These are phyloP conservation scores for Vicugna pacos DNA, from an alignment of 2,113 vertebrate species.

Conservation along the genomic window DNA sequence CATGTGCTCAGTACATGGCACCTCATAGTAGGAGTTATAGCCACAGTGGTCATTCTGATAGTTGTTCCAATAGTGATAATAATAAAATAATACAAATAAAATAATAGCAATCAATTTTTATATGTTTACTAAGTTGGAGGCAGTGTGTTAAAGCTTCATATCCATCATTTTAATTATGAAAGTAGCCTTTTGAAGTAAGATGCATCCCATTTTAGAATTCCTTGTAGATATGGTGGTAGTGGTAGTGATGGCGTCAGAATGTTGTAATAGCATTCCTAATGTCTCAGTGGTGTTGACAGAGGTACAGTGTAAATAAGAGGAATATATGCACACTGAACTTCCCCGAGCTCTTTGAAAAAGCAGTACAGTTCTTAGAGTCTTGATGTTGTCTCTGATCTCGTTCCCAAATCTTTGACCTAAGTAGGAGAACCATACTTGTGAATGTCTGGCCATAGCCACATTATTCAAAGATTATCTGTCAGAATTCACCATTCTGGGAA, in stretches of 20 bases:
- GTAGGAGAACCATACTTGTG: neutral
- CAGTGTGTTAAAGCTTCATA: neutral
- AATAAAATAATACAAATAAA: constrained; percentile 11
- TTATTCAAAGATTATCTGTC: neutral
- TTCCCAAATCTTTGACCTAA: neutral
- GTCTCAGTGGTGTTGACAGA: neutral
- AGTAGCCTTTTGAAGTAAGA: neutral
- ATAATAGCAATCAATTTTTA: neutral
- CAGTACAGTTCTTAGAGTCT: neutral
- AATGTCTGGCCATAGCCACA: neutral
- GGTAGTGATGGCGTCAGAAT: neutral
- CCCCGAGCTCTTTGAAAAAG: neutral
- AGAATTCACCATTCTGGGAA: neutral
- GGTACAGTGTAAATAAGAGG: neutral
- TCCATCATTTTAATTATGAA: neutral
- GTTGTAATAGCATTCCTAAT: neutral
- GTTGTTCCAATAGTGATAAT: neutral
- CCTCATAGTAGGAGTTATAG: neutral
- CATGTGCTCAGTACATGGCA: neutral
- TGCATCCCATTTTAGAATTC: neutral
- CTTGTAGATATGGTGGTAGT: neutral
- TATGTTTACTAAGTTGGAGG: neutral
- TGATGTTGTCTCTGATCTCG: neutral
- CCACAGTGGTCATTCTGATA: neutral
- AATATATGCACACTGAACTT: neutral